phyloP scores from a whole-genome alignment of 2,113 vertebrate species.

The Noctilio leporinus region DNA sequence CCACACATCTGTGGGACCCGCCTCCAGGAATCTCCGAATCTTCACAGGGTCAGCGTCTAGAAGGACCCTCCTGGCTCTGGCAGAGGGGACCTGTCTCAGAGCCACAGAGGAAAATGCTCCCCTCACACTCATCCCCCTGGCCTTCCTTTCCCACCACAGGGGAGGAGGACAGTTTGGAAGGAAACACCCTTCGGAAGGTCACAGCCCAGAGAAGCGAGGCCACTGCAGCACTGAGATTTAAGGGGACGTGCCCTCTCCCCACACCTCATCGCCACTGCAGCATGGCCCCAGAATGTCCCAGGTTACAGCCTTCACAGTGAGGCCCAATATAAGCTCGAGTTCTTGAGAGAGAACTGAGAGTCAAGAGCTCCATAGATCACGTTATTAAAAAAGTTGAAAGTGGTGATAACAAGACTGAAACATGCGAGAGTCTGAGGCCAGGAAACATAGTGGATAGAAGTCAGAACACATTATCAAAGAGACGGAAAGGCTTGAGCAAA shows the following conservation, averaged over 20 bases:
- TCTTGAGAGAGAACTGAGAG: no score
- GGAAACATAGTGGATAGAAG: not conserved
- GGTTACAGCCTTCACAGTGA: no score
- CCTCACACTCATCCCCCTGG: not conserved
- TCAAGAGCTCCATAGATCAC: no score
- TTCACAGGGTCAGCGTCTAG: not conserved
- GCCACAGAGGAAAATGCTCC: not conserved
- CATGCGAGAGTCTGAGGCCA: not conserved
- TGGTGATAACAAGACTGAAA: not conserved
- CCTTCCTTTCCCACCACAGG: not conserved
- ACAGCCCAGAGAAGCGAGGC: not conserved
- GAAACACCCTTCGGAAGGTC: not conserved
- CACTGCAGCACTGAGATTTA: not conserved
- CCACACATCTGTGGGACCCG: not conserved
- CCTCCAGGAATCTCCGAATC: not conserved
- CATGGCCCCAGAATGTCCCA: no score
- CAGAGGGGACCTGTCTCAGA: not conserved
- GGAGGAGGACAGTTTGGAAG: no score
- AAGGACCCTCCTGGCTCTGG: not conserved
- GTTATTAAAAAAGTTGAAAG: not conserved
- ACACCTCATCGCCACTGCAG: no score
- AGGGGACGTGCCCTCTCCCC: no score
- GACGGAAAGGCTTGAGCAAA: not conserved
- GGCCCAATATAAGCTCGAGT: no score
- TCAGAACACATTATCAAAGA: not conserved